Evolutionary conservation across 2,797 vertebrate species (phyloP), one percentile per base, ranked within the genome.

Genomic region (Schizothorax lantsangensis): DNA sequence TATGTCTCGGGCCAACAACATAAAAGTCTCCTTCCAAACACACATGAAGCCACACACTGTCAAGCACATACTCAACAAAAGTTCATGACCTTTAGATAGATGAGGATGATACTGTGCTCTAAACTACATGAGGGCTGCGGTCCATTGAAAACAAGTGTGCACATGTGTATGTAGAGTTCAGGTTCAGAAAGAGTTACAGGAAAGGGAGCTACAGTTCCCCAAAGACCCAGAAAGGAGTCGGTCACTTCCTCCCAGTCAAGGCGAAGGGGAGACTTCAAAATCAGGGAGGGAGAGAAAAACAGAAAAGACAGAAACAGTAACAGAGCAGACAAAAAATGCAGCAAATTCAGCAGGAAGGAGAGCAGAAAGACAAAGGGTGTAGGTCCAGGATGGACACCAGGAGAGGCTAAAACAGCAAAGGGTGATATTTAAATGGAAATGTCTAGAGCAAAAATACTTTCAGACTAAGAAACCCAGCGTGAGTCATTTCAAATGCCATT

Each of bases 121-220:
- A 4, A 66, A 74, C 21, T 19, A 38, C 43, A 59, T 81, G 49
- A 84, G 79, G 91, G 79, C 59, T 84, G 89, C 73, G 82, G 90
- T 79, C 68, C 68, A 66, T 84, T 88, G 49, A 47, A 69, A 52
- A 86, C 49, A 47, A 86, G 72, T 6, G 38, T 36, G 40, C 30
- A 9, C 26, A 10, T 23, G 72, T 59, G 36, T 79, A 59, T 1
- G 7, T 73, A 36, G 49, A 36, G 54, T 85, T 71, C 88, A 86
- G 79, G 54, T 45, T 88, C 26, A 79, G 92, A 94, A 95, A 93
- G 93, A 92, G 94, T 94, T 94, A 96, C 94, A 96, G 96, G 95
- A 96, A 95, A 94, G 89, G 92, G 90, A 94, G 94, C 93, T 94
- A 91, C 92, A 92, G 92, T 88, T 95, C 94, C 94, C 95, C 7